A percentile compares a stretch with the other conserved stretches of the same genome.
These are phyloP conservation scores for Saxidomus purpurata DNA, from an alignment of 1,140 invertebrate species.

Conservation along the genomic window DNA sequence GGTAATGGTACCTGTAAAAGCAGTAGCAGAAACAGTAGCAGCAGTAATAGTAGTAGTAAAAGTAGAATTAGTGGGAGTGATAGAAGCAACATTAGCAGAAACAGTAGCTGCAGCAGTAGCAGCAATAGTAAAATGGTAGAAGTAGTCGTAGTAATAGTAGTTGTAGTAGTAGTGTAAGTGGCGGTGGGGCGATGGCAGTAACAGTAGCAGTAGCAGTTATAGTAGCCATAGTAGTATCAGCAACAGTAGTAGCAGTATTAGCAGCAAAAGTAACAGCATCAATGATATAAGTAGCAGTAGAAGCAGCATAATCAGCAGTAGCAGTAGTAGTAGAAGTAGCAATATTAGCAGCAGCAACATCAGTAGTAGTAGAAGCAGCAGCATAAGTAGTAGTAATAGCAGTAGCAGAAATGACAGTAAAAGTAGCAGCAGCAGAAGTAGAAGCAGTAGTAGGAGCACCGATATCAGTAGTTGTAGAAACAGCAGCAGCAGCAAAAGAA, in stretches of 20 bases:
- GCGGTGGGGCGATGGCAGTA: no score
- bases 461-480: background rate
- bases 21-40: background rate
- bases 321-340: conserved; percentile 22
- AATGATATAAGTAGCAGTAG: background rate
- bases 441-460: background rate
- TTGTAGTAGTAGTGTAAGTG: no score
- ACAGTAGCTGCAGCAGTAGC: background rate
- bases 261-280: conserved; percentile 38
- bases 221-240: no score
- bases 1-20: background rate
- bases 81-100: conserved; percentile 64
- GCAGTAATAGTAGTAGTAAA: background rate
- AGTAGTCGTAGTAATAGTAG: background rate
- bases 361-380: conserved; percentile 38
- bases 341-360: conserved; percentile 27
- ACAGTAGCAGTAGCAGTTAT: no score
- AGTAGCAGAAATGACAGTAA: no score
- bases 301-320: conserved; percentile 13
- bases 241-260: conserved; percentile 2
- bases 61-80: conserved; percentile 67
- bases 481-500: background rate
- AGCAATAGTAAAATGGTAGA: background rate
- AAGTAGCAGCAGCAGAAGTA: no score
- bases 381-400: no score